phyloP scores from a whole-genome alignment of 2,113 vertebrate genomes.

The Talpa occidentalis region DNA sequence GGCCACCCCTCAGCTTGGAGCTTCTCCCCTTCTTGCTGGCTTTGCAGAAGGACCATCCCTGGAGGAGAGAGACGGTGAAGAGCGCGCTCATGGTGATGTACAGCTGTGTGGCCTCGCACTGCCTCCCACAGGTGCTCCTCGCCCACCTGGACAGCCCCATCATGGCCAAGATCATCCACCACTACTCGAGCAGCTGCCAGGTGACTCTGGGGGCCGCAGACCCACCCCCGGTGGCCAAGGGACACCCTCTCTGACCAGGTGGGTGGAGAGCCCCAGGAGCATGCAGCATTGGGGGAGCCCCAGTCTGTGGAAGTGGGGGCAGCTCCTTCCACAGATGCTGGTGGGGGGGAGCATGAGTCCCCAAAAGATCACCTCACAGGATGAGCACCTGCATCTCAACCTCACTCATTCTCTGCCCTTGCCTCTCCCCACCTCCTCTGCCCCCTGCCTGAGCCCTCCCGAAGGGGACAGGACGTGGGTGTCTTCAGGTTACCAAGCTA shows the following conservation, averaged over 20 bases:
- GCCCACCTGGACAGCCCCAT: slow-evolving; percentile 55
- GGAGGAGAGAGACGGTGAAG: slow-evolving; percentile 69
- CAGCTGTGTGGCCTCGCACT: slow-evolving; percentile 50
- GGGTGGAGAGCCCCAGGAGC: not conserved
- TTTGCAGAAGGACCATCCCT: slow-evolving; percentile 73
- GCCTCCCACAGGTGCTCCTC: slow-evolving; percentile 76
- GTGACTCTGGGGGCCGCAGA: rapidly evolving
- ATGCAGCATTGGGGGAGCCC: not conserved
- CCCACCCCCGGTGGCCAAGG: rapidly evolving
- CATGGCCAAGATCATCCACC: slow-evolving; percentile 64
- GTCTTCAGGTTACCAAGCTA: not conserved
- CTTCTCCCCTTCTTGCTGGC: rapidly evolving
- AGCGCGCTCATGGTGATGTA: slow-evolving; percentile 75
- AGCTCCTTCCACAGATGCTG: not conserved
- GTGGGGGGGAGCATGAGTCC: not conserved
- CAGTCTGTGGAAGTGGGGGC: too few relatives aligned
- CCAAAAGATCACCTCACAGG: not conserved
- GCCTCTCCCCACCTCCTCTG: not conserved
- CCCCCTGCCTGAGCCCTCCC: not conserved
- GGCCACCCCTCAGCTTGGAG: rapidly evolving
- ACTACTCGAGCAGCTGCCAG: slow-evolving; percentile 78
- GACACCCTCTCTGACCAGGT: not conserved
- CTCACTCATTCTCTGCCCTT: not conserved
- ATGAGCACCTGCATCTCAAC: not conserved
- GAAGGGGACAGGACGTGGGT: too few relatives aligned